A percentile compares a stretch with the other conserved stretches of the same genome.
These are phyloP conservation scores for Thryonomys swinderianus DNA, from an alignment of 2,113 vertebrate genomes.

Conservation along the genomic window DNA sequence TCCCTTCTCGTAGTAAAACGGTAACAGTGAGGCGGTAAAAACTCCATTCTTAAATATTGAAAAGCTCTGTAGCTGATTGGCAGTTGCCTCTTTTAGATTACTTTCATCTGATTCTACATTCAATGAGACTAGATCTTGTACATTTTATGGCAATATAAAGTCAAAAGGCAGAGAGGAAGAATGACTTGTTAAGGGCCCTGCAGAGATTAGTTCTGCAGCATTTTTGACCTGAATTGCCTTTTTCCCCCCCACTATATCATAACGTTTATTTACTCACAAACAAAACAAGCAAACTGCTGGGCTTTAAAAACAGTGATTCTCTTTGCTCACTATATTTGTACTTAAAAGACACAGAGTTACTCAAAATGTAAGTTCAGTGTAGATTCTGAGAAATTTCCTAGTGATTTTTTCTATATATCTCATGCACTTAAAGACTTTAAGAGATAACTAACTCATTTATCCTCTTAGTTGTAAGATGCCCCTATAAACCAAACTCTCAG, in stretches of 20 bases:
- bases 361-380: neutral
- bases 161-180: accelerated
- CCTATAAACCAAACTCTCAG: neutral
- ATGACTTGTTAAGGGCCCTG: accelerated
- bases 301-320: neutral
- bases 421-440: neutral
- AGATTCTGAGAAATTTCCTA: neutral
- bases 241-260: accelerated
- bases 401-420: neutral
- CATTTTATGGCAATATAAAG: neutral
- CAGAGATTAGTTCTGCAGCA: accelerated
- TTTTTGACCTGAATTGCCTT: accelerated
- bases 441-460: neutral
- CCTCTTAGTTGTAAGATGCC: neutral
- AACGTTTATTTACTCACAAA: neutral
- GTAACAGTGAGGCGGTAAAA: neutral
- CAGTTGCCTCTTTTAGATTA: too few relatives aligned
- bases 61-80: accelerated
- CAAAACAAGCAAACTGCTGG: neutral
- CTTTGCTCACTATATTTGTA: neutral
- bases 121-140: accelerated
- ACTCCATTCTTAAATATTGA: too few relatives aligned
- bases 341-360: neutral
- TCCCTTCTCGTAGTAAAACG: too few relatives aligned
- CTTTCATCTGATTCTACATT: accelerated